A percentile compares a stretch with the other conserved stretches of the same genome.
phyloP scores from a whole-genome alignment of 2,797 vertebrate species.

The Acanthurus leucopareius region DNA sequence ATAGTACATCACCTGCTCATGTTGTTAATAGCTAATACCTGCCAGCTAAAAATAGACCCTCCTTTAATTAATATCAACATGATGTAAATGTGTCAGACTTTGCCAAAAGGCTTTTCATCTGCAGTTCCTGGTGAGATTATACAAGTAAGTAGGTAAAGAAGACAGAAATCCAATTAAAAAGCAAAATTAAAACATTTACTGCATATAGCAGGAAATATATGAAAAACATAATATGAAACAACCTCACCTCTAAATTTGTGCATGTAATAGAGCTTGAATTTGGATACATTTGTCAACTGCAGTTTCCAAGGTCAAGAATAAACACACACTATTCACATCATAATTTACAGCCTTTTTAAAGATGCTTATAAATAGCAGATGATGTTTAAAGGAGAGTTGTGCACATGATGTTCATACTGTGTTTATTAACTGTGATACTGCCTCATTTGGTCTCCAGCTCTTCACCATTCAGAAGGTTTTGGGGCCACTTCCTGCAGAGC shows the following conservation, averaged over 20 bases:
- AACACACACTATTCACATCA: too few species aligned
- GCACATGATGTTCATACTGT: background rate
- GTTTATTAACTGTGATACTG: background rate
- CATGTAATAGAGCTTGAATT: background rate
- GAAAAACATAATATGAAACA: background rate
- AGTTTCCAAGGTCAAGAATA: background rate
- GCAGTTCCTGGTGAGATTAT: too few species aligned
- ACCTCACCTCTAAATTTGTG: background rate
- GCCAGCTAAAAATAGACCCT: too few species aligned
- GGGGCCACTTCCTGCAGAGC: slow-evolving; percentile 93
- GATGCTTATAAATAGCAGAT: background rate
- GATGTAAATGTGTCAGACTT: too few species aligned
- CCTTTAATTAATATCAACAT: too few species aligned
- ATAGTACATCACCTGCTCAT: too few species aligned
- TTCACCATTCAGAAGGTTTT: slow-evolving; percentile 98
- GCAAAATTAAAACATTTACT: too few species aligned
- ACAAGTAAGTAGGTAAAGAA: too few species aligned
- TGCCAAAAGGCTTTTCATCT: too few species aligned
- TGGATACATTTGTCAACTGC: background rate
- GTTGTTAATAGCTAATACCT: too few species aligned
- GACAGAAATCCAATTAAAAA: too few species aligned
- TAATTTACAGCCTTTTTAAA: background rate
- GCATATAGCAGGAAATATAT: too few species aligned
- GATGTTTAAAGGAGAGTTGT: background rate
- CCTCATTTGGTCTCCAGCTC: slow-evolving; percentile 82